These are phyloP conservation scores for Artemia franciscana DNA, from an alignment of 1,140 invertebrate species.

Conservation along the genomic window DNA sequence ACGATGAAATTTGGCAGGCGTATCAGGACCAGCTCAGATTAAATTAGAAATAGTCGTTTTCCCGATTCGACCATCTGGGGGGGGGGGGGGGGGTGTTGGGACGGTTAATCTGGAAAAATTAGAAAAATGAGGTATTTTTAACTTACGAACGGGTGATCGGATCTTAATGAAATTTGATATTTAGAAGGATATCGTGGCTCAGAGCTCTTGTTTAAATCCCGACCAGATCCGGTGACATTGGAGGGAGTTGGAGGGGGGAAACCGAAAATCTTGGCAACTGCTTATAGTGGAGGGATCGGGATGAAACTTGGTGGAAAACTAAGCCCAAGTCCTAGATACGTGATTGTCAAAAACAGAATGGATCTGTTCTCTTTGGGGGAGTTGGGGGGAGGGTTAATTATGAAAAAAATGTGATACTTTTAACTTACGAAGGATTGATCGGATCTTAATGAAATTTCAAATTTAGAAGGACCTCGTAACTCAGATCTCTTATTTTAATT, in stretches of 20 bases:
- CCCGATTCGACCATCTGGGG: neutral
- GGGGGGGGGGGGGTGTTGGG: neutral
- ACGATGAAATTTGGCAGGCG: neutral
- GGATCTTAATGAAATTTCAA: too few relatives aligned
- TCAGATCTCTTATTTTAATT: too few relatives aligned
- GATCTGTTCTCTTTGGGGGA: too few relatives aligned
- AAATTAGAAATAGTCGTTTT: neutral
- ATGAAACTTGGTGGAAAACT: neutral
- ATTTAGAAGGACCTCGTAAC: too few relatives aligned
- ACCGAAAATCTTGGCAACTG: neutral
- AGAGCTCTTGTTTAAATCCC: neutral
- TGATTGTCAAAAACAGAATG: too few relatives aligned
- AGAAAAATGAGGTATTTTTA: neutral
- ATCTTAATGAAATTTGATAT: neutral
- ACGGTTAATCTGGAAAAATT: neutral
- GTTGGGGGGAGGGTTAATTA: too few relatives aligned
- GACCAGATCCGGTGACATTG: neutral
- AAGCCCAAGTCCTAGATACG: too few relatives aligned
- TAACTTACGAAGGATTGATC: too few relatives aligned
- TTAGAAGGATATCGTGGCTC: neutral
- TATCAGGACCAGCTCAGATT: neutral
- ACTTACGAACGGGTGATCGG: neutral
- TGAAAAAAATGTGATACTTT: too few relatives aligned
- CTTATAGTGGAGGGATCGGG: neutral
- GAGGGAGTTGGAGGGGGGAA: neutral